Evolutionary conservation across 1,140 invertebrate genomes (phyloP), one percentile per base, ranked within the genome.

Genomic region (Medauroidea extradentata): DNA sequence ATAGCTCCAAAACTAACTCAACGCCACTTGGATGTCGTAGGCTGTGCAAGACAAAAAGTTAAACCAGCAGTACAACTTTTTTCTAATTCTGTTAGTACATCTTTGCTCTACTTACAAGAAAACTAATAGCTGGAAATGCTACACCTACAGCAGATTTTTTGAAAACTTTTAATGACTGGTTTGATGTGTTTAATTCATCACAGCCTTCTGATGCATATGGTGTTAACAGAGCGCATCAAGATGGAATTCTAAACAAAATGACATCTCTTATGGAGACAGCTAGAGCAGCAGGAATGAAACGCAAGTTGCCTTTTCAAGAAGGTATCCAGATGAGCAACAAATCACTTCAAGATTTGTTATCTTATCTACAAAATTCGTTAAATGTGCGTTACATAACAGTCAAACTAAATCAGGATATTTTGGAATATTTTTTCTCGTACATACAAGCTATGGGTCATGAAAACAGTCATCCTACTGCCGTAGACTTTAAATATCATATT

Each of bases 171-270:
- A 60, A 64, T 34, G 46, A 65, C 41, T 48, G 57, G 11, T 65
- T 65, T 34, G 64, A 65, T 53, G 42, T 65, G 21, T 53, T 65
- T 1, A 65, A 64, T 46, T 64, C 59, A 24, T 61, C 60, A n/a
- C 14, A 14, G 9, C n/a, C 60, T 13, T 57, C 49, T 43, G 42
- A 42, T 42, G 56, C 29, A 8, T 64, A 53, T 25, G 64, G 62
- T 9, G 24, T 55, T 0, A 21, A 46, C 29, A 18, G 24, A 4
- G 19, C 53, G 0, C 24, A 41, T 2, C 64, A 65, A 54, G 39
- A 21, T 1, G 2, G 34, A 5, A 21, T 51, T 2, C 27, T 65
- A 27, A 8, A 1, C 0, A 27, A 52, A 49, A 19, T 65, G 11
- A 39, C 41, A 38, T n/a, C 21, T 14, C 21, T 44, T n/a, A 14